A percentile compares a stretch with the other conserved stretches of the same genome.
Conservation (phyloP, 2,113 vertebrate species). For the Acanthisitta chloris region DNA sequence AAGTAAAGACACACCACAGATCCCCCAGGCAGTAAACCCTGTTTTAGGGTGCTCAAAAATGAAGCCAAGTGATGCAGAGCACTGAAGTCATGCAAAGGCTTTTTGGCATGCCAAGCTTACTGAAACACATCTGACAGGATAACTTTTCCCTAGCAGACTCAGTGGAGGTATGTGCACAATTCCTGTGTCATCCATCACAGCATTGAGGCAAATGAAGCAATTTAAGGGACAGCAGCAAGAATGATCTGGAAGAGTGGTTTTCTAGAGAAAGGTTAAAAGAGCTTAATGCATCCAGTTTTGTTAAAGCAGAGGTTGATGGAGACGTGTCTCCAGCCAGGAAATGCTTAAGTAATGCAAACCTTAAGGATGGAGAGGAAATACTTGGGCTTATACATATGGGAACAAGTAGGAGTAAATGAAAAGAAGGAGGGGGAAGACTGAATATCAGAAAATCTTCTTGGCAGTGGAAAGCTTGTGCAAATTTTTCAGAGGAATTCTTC, state of each 20-base stretch:
- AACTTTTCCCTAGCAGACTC: not conserved
- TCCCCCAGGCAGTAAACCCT: not conserved
- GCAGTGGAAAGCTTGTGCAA: not conserved
- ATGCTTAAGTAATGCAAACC: slow-evolving; percentile 17
- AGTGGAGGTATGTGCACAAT: accelerated
- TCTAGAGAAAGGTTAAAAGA: slow-evolving; percentile 17
- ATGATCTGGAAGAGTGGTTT: slow-evolving; percentile 9
- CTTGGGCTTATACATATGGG: not conserved
- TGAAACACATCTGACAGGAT: slow-evolving; percentile 13
- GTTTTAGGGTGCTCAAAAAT: not conserved
- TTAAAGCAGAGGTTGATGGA: not conserved
- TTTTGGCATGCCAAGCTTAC: not conserved
- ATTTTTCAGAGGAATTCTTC: not conserved
- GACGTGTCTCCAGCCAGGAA: not conserved
- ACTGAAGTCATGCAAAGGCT: not conserved
- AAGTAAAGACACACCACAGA: not conserved
- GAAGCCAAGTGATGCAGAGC: not conserved
- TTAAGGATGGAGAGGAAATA: not conserved
- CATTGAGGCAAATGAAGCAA: not conserved
- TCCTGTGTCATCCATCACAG: slow-evolving; percentile 14
- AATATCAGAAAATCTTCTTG: not conserved
- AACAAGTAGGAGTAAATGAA: slow-evolving; percentile 12
- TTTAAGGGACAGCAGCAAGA: not conserved
- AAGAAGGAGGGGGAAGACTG: not conserved
- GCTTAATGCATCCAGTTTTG: not conserved